phyloP scores from a whole-genome alignment of 2,888 invertebrate species.

The Melipona beecheii region DNA sequence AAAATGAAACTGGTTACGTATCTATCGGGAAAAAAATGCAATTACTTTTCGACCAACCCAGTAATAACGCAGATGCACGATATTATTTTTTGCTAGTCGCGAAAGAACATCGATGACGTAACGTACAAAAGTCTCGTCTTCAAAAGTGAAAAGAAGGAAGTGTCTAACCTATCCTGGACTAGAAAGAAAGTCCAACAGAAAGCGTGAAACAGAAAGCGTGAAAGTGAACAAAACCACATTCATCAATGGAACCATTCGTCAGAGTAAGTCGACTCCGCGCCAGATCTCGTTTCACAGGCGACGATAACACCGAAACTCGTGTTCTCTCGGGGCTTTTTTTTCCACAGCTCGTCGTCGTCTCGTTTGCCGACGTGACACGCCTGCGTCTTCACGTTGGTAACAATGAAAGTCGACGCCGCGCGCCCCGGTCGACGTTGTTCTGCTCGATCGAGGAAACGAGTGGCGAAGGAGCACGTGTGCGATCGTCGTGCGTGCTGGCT shows the following conservation, averaged over 20 bases:
- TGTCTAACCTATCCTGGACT: neutral
- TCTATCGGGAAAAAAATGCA: too few species aligned
- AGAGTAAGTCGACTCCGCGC: neutral
- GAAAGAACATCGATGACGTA: neutral
- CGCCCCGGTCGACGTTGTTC: constrained; percentile 9
- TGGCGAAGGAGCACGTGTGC: constrained; percentile 54
- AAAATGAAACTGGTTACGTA: too few species aligned
- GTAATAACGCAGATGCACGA: too few species aligned
- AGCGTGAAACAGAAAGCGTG: neutral
- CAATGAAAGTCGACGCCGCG: constrained; percentile 56
- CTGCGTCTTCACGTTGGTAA: constrained; percentile 21
- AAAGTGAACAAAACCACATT: constrained; percentile 1
- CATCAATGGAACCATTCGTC: neutral
- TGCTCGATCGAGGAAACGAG: constrained; percentile 14
- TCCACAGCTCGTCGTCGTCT: constrained; percentile 7
- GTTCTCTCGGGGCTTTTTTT: constrained; percentile 13
- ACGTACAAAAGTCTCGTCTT: neutral
- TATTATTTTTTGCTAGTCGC: too few species aligned
- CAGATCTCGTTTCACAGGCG: constrained; percentile 37
- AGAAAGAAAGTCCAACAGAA: neutral
- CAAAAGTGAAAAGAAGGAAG: neutral
- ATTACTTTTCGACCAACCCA: too few species aligned
- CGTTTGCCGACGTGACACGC: constrained; percentile 38
- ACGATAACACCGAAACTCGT: constrained; percentile 10
- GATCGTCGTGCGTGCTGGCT: constrained; percentile 27